These are phyloP conservation scores for Clusia tigrina DNA, from an alignment of 2,888 invertebrate species.

Conservation along the genomic window DNA sequence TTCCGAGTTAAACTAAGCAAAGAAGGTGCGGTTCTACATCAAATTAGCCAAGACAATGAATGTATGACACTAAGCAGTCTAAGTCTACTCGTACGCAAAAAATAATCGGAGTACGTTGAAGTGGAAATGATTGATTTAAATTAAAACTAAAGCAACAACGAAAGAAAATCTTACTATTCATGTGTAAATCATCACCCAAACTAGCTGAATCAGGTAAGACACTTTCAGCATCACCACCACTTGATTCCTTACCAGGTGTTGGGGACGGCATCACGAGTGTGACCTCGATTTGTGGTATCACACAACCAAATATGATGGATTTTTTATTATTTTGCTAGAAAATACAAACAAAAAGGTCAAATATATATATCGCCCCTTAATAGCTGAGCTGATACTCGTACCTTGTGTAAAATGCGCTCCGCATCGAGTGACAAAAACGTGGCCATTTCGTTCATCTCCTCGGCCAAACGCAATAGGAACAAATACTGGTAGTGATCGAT, in stretches of 20 bases:
- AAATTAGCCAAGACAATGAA: not conserved
- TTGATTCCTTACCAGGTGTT: slow-evolving; percentile 86
- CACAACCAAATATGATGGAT: slow-evolving; percentile 75
- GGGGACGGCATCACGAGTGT: slow-evolving; percentile 87
- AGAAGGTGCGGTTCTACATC: too few species aligned
- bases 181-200: slow-evolving; percentile 76
- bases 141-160: slow-evolving; percentile 52
- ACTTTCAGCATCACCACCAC: slow-evolving; percentile 83
- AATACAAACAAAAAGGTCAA: slow-evolving; percentile 10
- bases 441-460: slow-evolving; percentile 80
- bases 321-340: slow-evolving; percentile 60
- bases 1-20: too few species aligned
- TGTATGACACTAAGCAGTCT: too few species aligned
- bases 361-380: not conserved
- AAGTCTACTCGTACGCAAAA: too few species aligned
- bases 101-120: not conserved
- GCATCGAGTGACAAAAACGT: slow-evolving; percentile 83
- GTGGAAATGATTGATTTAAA: slow-evolving; percentile 16
- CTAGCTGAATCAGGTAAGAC: slow-evolving; percentile 87
- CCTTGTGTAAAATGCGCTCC: slow-evolving; percentile 72
- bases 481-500: slow-evolving; percentile 93
- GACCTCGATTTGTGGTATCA: slow-evolving; percentile 86
- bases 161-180: slow-evolving; percentile 68
- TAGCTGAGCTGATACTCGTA: too few species aligned
- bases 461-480: slow-evolving; percentile 84